Base-by-base conservation (phyloP, 2,113 vertebrate genomes). In the Sminthopsis crassicaudata region DNA sequence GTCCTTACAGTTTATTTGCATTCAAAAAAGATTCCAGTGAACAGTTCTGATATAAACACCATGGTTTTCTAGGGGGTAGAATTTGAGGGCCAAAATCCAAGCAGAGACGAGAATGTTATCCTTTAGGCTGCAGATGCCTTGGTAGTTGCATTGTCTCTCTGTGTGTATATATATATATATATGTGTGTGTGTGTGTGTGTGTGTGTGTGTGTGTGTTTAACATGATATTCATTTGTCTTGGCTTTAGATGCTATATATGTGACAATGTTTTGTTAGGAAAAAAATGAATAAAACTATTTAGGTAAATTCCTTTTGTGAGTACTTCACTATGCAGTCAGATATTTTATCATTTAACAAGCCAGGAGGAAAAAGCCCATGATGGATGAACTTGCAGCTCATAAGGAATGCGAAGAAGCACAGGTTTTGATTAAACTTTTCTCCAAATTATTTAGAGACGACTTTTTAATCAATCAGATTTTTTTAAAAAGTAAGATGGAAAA, bases 381-480 rank as follows among this genome's bases (percentile, higher is more conserved):
- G 90, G 53, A 51, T 91, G 10, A 60, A 92, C 51, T 8, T 46
- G 7, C 7, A 84, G 27, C 6, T 91, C 48, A 89, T 53, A 92
- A n/a, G 53, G 91, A 89, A 84, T 52, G 92, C 92, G 46, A 53
- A 93, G 96, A 91, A 53, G 94, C 67, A 91, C 55, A 91, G 46
- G 53, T 52, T 96, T 30, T 93, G 90, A 90, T 93, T 95, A 27
- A 91, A 91, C 55, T 90, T 88, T 91, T 84, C 90, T 94, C 91
- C 9, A 46, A 84, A 93, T 26, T 25, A 52, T 91, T 92, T 93
- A 96, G 88, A 90, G 67, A 97, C 53, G 53, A 7, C 1, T 91
- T 96, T 96, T 97, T 89, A 94, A 96, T 94, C 25, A 94, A 36
- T 96, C 48, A 90, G 46, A 48, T 89, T 92, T 90, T 46, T 91